These are phyloP conservation scores for Crenuchus spilurus DNA, from an alignment of 2,797 vertebrate species.

Conservation along the genomic window DNA sequence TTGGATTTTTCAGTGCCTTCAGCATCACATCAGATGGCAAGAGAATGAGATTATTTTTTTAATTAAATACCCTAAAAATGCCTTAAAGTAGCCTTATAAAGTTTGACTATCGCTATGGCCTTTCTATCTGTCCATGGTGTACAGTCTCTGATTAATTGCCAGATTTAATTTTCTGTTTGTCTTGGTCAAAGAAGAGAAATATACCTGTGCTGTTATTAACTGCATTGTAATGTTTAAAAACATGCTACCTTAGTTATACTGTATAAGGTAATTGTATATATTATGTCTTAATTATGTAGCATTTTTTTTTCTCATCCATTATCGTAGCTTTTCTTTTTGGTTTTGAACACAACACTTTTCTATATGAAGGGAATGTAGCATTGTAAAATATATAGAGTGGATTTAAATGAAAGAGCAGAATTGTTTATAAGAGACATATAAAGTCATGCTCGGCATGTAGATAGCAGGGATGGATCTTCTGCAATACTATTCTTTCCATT, in stretches of 20 bases:
- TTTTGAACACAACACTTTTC: slow-evolving; percentile 55
- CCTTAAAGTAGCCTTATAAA: no score
- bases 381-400: slow-evolving; percentile 30
- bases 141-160: no score
- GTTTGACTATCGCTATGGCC: no score
- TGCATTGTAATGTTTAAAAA: slow-evolving; percentile 4
- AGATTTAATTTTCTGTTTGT: background rate
- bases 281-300: slow-evolving; percentile 67
- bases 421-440: slow-evolving; percentile 39
- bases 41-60: no score
- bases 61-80: no score
- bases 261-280: slow-evolving; percentile 29
- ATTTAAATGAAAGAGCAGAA: slow-evolving; percentile 48
- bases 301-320: slow-evolving; percentile 51
- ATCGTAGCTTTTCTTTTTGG: slow-evolving; percentile 33
- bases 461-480: slow-evolving; percentile 44
- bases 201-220: slow-evolving; percentile 11
- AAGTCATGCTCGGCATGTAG: background rate
- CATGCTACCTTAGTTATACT: slow-evolving; percentile 1
- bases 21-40: no score
- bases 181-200: background rate
- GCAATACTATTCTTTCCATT: slow-evolving; percentile 35
- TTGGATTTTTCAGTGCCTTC: no score
- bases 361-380: slow-evolving; percentile 62
- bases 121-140: no score